Base-by-base conservation (phyloP, 2,888 invertebrate species). In the Trachelus iudaicus region DNA sequence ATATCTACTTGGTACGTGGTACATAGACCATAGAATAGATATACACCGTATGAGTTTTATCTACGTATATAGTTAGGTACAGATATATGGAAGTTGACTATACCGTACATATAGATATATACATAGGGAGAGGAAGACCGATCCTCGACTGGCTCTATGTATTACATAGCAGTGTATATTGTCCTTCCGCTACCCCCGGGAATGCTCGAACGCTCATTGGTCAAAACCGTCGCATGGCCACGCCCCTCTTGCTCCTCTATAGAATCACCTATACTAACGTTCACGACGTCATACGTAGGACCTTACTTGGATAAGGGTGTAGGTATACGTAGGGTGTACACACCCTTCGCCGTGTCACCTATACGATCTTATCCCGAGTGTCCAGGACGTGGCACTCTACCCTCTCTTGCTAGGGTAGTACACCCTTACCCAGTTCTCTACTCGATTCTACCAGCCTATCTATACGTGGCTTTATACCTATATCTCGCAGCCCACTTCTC, bases 151-250 rank as follows among this genome's bases (percentile, higher is more conserved):
- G 56, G 56, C 56, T 56, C 23, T 23, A 56, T 23, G 23, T 56
- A 56, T 9, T n/a, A 56, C 30, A 56, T 85, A 84, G 85, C 86
- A 85, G 82, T 85, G 84, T 83, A 87, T 85, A 90, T 90, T 90
- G 90, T 89, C 90, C 90, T 90, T 89, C 56, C 56, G 56, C 89
- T 86, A 87, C 86, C 37, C 87, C 86, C 85, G 86, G 85, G 87
- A 87, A 88, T 87, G 85, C 87, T 86, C 85, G 84, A 87, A 87
- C 56, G 86, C 87, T 88, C 84, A 91, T 91, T 92, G 91, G 91
- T 83, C 87, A 89, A 87, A 88, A 89, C 87, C 90, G 88, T 87
- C 89, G 84, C 84, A 84, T 83, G 84, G 86, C 86, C 88, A 86
- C 88, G 85, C 88, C 86, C 85, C 87, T 84, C 56, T 23, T 83